Evolutionary conservation across 2,797 vertebrate genomes (phyloP).

Genomic region (Bovichtus variegatus): DNA sequence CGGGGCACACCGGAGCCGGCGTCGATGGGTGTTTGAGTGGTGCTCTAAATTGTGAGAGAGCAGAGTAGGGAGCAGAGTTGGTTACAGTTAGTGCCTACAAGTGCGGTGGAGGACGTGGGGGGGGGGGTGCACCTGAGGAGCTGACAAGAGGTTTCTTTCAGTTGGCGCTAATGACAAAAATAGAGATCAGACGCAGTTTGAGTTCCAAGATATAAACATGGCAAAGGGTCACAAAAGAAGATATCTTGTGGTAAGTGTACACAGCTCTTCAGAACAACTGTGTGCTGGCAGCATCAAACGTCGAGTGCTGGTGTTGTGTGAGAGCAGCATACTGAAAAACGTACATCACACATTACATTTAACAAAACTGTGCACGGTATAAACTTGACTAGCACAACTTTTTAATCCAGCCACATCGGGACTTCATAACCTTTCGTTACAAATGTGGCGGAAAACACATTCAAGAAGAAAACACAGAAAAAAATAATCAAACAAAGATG

Average conservation of each 20-base stretch:
- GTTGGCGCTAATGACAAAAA: conserved; percentile 47
- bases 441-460: conserved; percentile 50
- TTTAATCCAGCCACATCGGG: conserved; percentile 41
- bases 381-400: conserved; percentile 45
- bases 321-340: conserved; percentile 58
- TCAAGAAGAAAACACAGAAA: conserved; percentile 31
- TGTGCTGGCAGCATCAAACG: conserved; percentile 54
- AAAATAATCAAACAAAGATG: not conserved
- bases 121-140: conserved; percentile 71
- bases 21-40: conserved; percentile 45
- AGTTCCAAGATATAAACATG: conserved; percentile 37
- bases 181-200: conserved; percentile 36
- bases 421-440: conserved; percentile 40
- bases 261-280: conserved; percentile 31
- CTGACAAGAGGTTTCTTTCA: conserved; percentile 51
- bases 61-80: conserved; percentile 27
- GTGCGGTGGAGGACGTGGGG: conserved; percentile 44
- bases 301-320: conserved; percentile 40
- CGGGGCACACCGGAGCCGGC: conserved; percentile 24
- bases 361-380: conserved; percentile 59
- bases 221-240: conserved; percentile 16
- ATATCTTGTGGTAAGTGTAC: conserved; percentile 21
- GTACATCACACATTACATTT: conserved; percentile 58
- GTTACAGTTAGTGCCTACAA: conserved; percentile 52
- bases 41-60: conserved; percentile 48